phyloP scores from a whole-genome alignment of 2,113 vertebrate genomes.

The Saguinus midas region DNA sequence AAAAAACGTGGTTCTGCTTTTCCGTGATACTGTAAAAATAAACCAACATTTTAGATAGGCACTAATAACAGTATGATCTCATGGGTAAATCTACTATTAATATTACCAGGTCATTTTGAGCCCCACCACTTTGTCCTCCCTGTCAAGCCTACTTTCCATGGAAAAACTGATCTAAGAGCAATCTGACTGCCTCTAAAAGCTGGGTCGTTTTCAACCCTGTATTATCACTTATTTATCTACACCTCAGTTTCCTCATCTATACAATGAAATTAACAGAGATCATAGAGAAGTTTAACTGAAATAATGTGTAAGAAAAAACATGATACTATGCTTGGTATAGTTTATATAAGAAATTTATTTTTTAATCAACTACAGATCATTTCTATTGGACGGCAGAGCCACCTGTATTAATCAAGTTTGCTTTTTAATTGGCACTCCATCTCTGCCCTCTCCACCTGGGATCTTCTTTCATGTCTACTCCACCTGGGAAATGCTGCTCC shows the following conservation, averaged over 20 bases:
- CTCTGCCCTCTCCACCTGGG: background rate
- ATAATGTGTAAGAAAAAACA: background rate
- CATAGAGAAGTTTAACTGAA: background rate
- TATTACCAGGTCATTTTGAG: background rate
- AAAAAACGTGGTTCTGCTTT: background rate
- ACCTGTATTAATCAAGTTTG: background rate
- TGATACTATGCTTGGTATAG: background rate
- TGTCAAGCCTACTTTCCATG: background rate
- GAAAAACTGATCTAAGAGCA: background rate
- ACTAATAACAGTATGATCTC: background rate
- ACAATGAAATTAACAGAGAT: background rate
- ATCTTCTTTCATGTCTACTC: background rate
- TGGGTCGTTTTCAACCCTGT: background rate
- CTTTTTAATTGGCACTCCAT: background rate
- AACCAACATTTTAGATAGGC: background rate
- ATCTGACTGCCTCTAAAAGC: background rate
- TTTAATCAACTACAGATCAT: background rate
- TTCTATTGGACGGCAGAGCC: background rate
- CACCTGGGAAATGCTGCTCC: background rate
- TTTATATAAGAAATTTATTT: background rate
- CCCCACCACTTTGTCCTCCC: background rate
- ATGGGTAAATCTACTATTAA: background rate
- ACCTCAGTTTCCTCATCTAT: background rate
- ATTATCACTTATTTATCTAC: background rate
- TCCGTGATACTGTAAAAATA: background rate